phyloP scores from a whole-genome alignment of 1,140 invertebrate species.

The Trichonephila clavipes region DNA sequence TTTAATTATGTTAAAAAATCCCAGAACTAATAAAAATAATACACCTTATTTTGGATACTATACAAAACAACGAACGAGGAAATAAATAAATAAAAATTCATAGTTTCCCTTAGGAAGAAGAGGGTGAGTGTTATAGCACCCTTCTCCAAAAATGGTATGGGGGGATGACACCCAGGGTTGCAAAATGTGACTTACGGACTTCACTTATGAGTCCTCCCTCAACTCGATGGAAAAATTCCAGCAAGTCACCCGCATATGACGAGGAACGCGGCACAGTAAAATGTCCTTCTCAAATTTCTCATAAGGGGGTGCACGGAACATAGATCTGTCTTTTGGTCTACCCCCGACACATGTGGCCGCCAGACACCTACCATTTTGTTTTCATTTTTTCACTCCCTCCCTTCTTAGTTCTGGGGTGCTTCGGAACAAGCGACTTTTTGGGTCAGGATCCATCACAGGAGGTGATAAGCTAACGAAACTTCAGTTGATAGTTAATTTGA shows the following conservation, averaged over 20 bases:
- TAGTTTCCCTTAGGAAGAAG: not conserved
- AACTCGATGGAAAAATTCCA: constrained; percentile 59
- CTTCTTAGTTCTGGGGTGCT: not conserved
- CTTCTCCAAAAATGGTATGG: not conserved
- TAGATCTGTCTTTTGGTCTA: constrained; percentile 58
- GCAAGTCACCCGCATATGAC: constrained; percentile 68
- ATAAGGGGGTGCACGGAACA: constrained; percentile 4
- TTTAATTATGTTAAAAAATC: too few species aligned
- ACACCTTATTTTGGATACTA: too few species aligned
- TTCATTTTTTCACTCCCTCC: not conserved
- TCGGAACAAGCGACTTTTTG: not conserved
- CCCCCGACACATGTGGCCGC: constrained; percentile 62
- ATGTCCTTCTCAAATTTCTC: constrained; percentile 17
- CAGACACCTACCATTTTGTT: constrained; percentile 62
- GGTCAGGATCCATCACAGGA: constrained; percentile 12
- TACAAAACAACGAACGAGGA: too few species aligned
- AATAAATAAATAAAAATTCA: not conserved
- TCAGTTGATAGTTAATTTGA: constrained; percentile 38
- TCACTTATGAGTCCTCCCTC: constrained; percentile 54
- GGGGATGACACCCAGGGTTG: constrained; percentile 5
- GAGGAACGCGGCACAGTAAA: constrained; percentile 37
- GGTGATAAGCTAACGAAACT: not conserved
- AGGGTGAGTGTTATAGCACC: not conserved
- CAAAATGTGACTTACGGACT: constrained; percentile 40
- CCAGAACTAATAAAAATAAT: too few species aligned